These are phyloP conservation scores for Dasysyrphus tricinctus DNA, from an alignment of 2,888 invertebrate genomes.

Conservation along the genomic window DNA sequence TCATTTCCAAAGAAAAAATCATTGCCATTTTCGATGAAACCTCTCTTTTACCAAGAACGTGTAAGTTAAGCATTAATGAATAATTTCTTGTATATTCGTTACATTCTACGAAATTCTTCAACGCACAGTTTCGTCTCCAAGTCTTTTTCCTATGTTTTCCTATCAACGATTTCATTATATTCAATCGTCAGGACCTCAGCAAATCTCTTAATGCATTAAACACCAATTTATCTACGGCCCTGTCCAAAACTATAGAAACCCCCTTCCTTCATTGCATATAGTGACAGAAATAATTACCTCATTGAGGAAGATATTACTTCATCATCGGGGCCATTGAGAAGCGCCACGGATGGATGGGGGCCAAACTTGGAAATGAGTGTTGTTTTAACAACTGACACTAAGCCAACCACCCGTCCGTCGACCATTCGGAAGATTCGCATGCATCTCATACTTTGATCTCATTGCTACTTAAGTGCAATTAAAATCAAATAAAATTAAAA, in stretches of 20 bases:
- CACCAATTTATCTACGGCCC: slow-evolving; percentile 44
- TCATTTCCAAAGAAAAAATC: too few species aligned
- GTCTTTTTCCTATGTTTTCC: too few species aligned
- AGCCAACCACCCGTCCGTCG: slow-evolving; percentile 38
- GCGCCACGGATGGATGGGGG: slow-evolving; percentile 52
- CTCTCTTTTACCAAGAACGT: too few species aligned
- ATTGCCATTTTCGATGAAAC: too few species aligned
- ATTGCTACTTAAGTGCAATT: slow-evolving; percentile 81
- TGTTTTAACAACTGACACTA: slow-evolving; percentile 68
- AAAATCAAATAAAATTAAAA: slow-evolving; percentile 80
- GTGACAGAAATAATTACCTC: slow-evolving; percentile 72
- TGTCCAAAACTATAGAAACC: neutral
- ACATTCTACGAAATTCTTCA: too few species aligned
- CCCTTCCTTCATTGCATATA: slow-evolving; percentile 18
- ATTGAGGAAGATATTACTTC: slow-evolving; percentile 72
- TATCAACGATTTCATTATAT: too few species aligned
- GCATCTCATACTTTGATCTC: slow-evolving; percentile 80
- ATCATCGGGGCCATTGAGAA: slow-evolving; percentile 66
- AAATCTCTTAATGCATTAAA: too few species aligned
- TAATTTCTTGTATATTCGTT: too few species aligned
- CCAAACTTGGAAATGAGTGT: slow-evolving; percentile 56
- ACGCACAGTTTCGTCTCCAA: too few species aligned
- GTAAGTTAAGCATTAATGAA: too few species aligned
- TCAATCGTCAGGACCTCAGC: too few species aligned
- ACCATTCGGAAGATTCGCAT: slow-evolving; percentile 54